These are phyloP conservation scores for Saccostrea cuccullata DNA, from an alignment of 1,140 invertebrate genomes.

Conservation along the genomic window DNA sequence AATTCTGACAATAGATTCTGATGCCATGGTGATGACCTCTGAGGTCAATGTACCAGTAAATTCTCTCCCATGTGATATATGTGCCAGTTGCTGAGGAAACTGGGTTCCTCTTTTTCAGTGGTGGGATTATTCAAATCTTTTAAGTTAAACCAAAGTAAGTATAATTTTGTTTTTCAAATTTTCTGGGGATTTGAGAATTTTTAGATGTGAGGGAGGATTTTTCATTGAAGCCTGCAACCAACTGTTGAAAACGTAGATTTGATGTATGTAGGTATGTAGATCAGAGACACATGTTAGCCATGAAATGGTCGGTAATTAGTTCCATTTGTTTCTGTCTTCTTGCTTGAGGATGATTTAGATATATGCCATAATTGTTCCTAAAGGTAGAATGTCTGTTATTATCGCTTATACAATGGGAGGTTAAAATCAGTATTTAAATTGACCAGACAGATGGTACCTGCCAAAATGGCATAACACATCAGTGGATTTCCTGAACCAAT, in stretches of 20 bases:
- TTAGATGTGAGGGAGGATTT: background rate
- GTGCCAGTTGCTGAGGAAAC: conserved; percentile 34
- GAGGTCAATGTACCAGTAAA: conserved; percentile 19
- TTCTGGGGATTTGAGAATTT: conserved; percentile 1
- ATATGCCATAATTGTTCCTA: conserved; percentile 3
- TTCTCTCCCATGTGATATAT: conserved; percentile 7
- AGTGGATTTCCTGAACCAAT: background rate
- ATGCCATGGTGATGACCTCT: conserved; percentile 17
- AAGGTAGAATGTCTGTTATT: background rate
- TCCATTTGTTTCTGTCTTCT: background rate
- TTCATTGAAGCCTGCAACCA: background rate
- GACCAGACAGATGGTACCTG: background rate
- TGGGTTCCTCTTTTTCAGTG: conserved; percentile 29
- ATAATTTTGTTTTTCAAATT: background rate
- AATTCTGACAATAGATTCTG: conserved; percentile 31
- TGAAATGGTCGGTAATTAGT: background rate
- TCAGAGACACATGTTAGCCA: conserved; percentile 27
- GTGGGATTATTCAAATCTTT: conserved; percentile 22
- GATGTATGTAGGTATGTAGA: background rate
- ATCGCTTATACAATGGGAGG: background rate
- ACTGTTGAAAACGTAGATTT: background rate
- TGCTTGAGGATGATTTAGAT: conserved; percentile 21
- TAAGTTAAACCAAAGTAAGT: background rate
- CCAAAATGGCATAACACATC: background rate
- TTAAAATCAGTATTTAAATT: background rate